Conservation (phyloP, 2,797 vertebrate genomes). For the Diplodus puntazzo region DNA sequence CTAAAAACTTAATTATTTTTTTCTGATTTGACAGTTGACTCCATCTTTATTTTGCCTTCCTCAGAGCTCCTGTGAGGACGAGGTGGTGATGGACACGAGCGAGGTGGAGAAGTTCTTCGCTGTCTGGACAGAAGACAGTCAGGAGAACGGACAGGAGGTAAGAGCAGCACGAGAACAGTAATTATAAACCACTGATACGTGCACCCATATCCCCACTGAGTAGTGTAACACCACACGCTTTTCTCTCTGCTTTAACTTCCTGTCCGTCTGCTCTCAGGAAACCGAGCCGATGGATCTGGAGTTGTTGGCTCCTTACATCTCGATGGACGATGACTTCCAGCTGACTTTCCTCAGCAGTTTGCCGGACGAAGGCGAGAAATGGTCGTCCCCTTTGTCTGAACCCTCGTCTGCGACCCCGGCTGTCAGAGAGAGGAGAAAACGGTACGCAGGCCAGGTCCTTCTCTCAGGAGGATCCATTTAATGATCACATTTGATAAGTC, state of each 20-base stretch:
- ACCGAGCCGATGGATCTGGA: conserved; percentile 86
- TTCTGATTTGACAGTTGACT: not conserved
- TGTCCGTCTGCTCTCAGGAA: conserved; percentile 53
- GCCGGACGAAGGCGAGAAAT: conserved; percentile 41
- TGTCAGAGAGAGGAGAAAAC: conserved; percentile 65
- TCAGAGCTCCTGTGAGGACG: conserved; percentile 72
- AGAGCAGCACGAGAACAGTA: not conserved
- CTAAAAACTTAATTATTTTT: accelerated
- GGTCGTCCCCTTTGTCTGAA: not conserved
- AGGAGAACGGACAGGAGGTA: conserved; percentile 64
- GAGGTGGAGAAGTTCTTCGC: conserved; percentile 83
- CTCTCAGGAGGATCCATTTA: not conserved
- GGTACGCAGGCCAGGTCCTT: conserved; percentile 49
- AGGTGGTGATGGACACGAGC: conserved; percentile 71
- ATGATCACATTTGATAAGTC: not conserved
- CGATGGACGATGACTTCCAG: conserved; percentile 95
- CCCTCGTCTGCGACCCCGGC: not conserved
- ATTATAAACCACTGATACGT: too few relatives aligned
- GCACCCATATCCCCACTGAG: too few relatives aligned
- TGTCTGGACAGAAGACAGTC: conserved; percentile 63
- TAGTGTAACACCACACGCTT: not conserved
- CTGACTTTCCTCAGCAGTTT: conserved; percentile 82
- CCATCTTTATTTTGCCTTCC: not conserved
- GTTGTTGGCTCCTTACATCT: conserved; percentile 93
- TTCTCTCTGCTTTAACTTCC: not conserved